phyloP scores from a whole-genome alignment of 1,140 invertebrate species.

The Leptonema lineaticorne region DNA sequence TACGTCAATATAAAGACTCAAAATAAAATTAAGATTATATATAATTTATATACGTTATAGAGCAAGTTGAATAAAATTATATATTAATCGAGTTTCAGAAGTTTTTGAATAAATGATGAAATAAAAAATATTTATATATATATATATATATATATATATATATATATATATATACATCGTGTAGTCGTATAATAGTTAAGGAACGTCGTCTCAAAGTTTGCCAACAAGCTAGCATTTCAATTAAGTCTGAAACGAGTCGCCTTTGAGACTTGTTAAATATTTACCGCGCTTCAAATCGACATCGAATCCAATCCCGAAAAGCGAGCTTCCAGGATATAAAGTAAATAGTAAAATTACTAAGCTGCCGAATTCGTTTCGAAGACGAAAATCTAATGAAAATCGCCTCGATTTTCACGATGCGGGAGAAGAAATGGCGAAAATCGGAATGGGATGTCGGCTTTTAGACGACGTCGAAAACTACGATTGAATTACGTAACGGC shows the following conservation, averaged over 20 bases:
- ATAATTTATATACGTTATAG: background rate
- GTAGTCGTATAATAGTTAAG: no score
- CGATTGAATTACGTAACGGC: no score
- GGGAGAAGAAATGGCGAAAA: no score
- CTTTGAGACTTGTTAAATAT: slow-evolving; percentile 15
- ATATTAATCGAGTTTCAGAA: no score
- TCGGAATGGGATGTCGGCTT: no score
- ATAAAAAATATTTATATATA: background rate
- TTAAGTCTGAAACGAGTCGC: background rate
- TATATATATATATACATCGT: background rate
- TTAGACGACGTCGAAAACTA: no score
- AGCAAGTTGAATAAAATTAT: background rate
- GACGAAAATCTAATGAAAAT: no score
- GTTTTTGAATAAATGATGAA: no score
- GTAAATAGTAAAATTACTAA: background rate
- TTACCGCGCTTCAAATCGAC: background rate
- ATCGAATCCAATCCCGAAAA: slow-evolving; percentile 10
- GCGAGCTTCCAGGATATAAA: no score
- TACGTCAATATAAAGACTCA: background rate
- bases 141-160: background rate
- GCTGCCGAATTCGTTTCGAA: background rate
- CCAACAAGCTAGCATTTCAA: background rate
- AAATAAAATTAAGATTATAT: background rate
- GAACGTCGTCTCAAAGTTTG: background rate
- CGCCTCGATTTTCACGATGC: no score